Conservation (phyloP, 2,113 vertebrate species). For the Petaurus breviceps region DNA sequence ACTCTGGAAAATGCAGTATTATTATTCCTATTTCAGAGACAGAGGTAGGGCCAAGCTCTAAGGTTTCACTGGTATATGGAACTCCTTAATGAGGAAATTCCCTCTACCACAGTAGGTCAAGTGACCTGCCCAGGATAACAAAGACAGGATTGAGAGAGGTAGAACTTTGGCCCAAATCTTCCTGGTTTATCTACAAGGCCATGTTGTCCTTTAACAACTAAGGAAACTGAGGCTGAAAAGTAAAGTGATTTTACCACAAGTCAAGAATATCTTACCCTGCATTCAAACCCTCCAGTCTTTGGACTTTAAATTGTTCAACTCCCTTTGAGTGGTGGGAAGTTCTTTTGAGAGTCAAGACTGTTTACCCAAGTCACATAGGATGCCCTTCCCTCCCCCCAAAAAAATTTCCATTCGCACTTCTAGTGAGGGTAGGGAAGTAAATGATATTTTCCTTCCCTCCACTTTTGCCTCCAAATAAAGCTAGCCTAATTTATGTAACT, state of each 20-base stretch:
- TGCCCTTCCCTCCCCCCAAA: not conserved
- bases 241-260: not conserved
- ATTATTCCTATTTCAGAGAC: not conserved
- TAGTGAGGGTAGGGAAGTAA: not conserved
- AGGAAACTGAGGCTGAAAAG: not conserved
- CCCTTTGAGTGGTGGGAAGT: not conserved
- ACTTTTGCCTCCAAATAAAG: not conserved
- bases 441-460: not conserved
- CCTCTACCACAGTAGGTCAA: not conserved
- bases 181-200: not conserved
- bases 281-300: not conserved
- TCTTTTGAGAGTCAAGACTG: conserved; percentile 18
- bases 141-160: not conserved
- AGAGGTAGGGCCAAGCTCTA: not conserved
- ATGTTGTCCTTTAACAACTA: not conserved
- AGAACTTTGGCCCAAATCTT: not conserved
- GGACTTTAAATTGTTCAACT: not conserved
- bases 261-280: not conserved
- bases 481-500: not conserved
- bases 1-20: not conserved
- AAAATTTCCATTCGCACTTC: conserved; percentile 31
- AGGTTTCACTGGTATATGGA: not conserved
- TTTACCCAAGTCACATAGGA: not conserved
- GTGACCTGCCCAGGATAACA: not conserved
- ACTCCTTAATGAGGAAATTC: not conserved